Evolutionary conservation across 35 echinoderm and acorn worm species (phyloP).

Genomic region (Heliocidaris tuberculata): DNA sequence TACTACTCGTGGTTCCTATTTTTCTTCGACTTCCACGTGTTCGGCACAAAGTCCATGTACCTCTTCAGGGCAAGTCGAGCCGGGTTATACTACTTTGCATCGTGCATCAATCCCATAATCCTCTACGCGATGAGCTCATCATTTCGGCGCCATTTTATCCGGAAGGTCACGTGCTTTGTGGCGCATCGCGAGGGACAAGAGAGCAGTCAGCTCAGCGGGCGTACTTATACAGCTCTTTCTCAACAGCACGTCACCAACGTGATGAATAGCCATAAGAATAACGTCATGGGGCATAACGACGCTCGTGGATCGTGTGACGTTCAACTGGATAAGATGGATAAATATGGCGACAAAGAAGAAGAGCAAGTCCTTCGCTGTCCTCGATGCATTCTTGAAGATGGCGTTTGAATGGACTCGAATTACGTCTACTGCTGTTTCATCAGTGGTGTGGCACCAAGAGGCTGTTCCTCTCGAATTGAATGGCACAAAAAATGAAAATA

Average conservation of each 20-base stretch:
- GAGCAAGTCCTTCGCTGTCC: not conserved
- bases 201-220: conserved; percentile 19
- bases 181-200: conserved; percentile 20
- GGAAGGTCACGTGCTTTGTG: conserved; percentile 27
- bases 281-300: not conserved
- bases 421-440: too few species aligned
- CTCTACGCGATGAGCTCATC: conserved; percentile 45
- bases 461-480: not conserved
- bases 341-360: not conserved
- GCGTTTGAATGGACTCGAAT: not conserved
- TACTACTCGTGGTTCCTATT: conserved; percentile 40
- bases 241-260: not conserved
- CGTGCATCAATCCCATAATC: conserved; percentile 44
- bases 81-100: conserved; percentile 31
- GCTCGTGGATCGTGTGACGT: not conserved
- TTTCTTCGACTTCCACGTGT: not conserved
- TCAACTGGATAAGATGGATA: conserved; percentile 23
- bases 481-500: not conserved
- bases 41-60: conserved; percentile 21
- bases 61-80: not conserved
- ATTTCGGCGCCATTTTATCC: conserved; percentile 31
- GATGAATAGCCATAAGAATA: not conserved
- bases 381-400: not conserved
- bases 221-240: conserved; percentile 15
- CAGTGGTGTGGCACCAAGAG: not conserved